A percentile compares a stretch with the other conserved stretches of the same genome.
phyloP scores from a whole-genome alignment of 2,888 invertebrate genomes.

The Agrilus biguttatus region DNA sequence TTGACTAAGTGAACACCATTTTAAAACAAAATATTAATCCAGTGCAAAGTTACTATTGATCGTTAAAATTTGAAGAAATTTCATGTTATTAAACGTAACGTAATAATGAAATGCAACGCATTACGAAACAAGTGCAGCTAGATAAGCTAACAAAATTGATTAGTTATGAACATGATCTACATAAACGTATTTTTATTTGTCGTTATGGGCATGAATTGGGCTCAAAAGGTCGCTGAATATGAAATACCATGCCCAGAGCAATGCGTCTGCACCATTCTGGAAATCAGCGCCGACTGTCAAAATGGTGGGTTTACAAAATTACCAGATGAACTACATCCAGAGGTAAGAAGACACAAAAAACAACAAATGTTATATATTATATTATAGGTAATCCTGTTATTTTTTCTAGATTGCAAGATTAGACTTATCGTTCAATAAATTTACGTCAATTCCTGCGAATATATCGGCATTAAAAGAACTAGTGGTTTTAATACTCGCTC shows the following conservation, averaged over 20 bases:
- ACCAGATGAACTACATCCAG: slow-evolving; percentile 27
- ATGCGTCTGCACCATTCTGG: slow-evolving; percentile 8
- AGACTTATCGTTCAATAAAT: slow-evolving; percentile 48
- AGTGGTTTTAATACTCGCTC: slow-evolving; percentile 37
- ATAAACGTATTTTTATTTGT: too few relatives aligned
- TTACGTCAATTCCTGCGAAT: slow-evolving; percentile 38
- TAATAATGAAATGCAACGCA: too few relatives aligned
- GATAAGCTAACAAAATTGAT: too few relatives aligned
- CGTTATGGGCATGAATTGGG: too few relatives aligned
- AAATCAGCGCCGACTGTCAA: slow-evolving; percentile 8
- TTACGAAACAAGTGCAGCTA: too few relatives aligned
- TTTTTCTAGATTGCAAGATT: slow-evolving; percentile 45
- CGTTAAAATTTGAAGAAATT: too few relatives aligned
- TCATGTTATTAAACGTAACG: too few relatives aligned
- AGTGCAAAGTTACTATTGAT: too few relatives aligned
- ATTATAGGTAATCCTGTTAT: slow-evolving; percentile 7
- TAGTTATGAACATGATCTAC: too few relatives aligned
- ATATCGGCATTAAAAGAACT: slow-evolving; percentile 37
- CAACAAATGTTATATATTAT: slow-evolving; percentile 2
- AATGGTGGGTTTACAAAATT: slow-evolving; percentile 24
- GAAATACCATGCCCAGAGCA: slow-evolving; percentile 7
- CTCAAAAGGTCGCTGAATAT: background rate
- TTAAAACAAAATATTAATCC: too few relatives aligned
- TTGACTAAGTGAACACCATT: too few relatives aligned
- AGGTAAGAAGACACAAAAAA: slow-evolving; percentile 29